These are phyloP conservation scores for Chionodraco myersi DNA, from an alignment of 2,113 vertebrate species.

Conservation along the genomic window DNA sequence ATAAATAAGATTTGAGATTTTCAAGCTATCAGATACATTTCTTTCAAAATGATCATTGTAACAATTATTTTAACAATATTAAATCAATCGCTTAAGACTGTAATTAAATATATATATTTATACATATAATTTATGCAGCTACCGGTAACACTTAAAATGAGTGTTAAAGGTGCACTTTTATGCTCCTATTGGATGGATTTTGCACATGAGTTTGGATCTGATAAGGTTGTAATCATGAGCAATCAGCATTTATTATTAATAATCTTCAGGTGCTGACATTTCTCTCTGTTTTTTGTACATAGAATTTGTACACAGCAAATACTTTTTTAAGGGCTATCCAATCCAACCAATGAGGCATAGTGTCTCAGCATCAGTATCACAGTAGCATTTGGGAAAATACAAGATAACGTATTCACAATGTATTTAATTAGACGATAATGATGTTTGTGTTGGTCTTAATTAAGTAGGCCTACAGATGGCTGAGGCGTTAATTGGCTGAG, in stretches of 20 bases:
- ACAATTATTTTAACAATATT: too few species aligned
- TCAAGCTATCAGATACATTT: not conserved
- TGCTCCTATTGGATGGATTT: not conserved
- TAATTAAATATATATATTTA: too few species aligned
- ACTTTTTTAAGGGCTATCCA: not conserved
- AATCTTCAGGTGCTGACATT: conserved; percentile 58
- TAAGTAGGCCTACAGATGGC: conserved; percentile 51
- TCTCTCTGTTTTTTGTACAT: not conserved
- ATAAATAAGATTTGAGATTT: not conserved
- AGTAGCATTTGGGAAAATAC: not conserved
- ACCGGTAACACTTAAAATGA: not conserved
- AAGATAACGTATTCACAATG: not conserved
- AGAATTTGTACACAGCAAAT: not conserved
- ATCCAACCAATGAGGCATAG: not conserved
- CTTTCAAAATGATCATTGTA: too few species aligned
- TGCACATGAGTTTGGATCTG: conserved; percentile 27
- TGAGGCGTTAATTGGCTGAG: conserved; percentile 44
- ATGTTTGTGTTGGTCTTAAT: conserved; percentile 38
- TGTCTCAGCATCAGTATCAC: not conserved
- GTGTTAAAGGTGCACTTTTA: not conserved
- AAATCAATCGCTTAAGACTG: not conserved
- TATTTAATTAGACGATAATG: conserved; percentile 10
- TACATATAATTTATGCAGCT: too few species aligned
- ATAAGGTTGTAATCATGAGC: conserved; percentile 55
- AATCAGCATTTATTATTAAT: conserved; percentile 59